A percentile compares a stretch with the other conserved stretches of the same genome.
Evolutionary conservation across 1,140 invertebrate genomes (phyloP).

Genomic region (Heliconius melpomene): DNA sequence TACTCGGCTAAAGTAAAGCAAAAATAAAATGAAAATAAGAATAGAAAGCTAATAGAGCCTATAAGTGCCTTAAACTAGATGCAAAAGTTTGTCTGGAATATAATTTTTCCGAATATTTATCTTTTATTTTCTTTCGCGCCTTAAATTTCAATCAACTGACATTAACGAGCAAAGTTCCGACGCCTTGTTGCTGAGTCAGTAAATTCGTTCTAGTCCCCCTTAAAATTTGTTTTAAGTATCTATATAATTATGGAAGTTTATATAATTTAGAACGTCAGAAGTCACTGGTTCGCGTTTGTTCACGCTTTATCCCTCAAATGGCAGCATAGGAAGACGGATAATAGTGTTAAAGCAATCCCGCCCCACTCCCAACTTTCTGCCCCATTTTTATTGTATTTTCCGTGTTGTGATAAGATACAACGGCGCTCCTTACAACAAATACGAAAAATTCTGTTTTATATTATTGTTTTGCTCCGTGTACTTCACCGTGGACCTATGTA

Average conservation of each 20-base stretch:
- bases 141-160: slow-evolving; percentile 14
- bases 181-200: background rate
- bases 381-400: too few relatives aligned
- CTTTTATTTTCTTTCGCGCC: background rate
- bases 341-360: too few relatives aligned
- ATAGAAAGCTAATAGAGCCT: background rate
- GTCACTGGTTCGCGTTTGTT: too few relatives aligned
- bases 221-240: background rate
- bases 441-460: too few relatives aligned
- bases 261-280: background rate
- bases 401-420: too few relatives aligned
- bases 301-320: too few relatives aligned
- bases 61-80: slow-evolving; percentile 1
- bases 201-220: background rate
- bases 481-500: too few relatives aligned
- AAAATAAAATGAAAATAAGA: background rate
- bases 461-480: too few relatives aligned
- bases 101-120: background rate
- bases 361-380: too few relatives aligned
- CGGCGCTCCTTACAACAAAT: too few relatives aligned
- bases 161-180: slow-evolving; percentile 6
- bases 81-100: background rate
- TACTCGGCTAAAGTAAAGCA: too few relatives aligned
- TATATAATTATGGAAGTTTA: background rate
- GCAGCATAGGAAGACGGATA: too few relatives aligned